Conservation (phyloP, 2,888 invertebrate genomes). For the Monochamus alternatus region DNA sequence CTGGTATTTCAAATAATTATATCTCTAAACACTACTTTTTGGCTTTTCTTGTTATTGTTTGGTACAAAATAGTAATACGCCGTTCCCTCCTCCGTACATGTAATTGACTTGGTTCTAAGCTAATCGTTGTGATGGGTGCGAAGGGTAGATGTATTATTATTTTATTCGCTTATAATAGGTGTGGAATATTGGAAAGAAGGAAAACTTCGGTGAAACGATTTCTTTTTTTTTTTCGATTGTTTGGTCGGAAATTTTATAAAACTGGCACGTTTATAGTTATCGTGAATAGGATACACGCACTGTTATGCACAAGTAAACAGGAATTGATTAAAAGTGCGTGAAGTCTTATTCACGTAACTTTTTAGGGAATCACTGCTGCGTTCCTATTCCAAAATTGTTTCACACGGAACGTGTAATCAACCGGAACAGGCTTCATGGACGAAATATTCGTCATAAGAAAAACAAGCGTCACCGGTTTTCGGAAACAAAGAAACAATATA, state of each 20-base stretch:
- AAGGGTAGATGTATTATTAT: too few species aligned
- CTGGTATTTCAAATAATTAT: neutral
- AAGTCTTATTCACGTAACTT: neutral
- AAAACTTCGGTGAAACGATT: too few species aligned
- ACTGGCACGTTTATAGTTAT: neutral
- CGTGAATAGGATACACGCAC: neutral
- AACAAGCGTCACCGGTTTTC: neutral
- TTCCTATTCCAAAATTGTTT: neutral
- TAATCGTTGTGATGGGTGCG: too few species aligned
- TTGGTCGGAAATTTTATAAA: too few species aligned
- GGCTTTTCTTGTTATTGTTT: too few species aligned
- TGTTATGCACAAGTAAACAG: neutral
- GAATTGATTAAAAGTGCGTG: neutral
- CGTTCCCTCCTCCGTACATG: too few species aligned
- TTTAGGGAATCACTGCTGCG: neutral
- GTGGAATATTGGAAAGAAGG: too few species aligned
- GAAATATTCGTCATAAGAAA: neutral
- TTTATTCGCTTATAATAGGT: too few species aligned
- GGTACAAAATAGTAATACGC: too few species aligned
- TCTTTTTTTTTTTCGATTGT: too few species aligned
- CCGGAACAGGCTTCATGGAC: neutral
- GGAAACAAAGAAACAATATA: neutral
- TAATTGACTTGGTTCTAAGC: too few species aligned
- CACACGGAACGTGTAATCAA: neutral
- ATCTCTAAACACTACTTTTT: neutral